Evolutionary conservation across 2,113 vertebrate genomes (phyloP), one percentile per base, ranked within the genome.

Genomic region (Eurystomus gularis): DNA sequence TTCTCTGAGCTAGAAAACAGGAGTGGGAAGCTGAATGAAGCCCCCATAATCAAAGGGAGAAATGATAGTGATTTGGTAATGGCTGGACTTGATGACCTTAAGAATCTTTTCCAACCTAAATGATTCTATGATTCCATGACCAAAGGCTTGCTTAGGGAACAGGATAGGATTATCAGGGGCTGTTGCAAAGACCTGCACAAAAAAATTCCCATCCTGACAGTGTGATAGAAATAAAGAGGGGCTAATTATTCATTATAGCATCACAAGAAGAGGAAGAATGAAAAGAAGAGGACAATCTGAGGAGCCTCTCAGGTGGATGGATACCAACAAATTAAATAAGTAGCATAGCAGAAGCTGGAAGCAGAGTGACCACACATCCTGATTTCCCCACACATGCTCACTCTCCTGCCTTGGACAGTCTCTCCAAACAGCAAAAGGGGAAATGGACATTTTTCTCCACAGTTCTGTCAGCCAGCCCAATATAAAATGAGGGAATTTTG

Each of bases 281-380:
- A 82, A 51, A 14, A n/a, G 33, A 87, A 51, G 17, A 40, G 37
- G 9, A 57, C 31, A 71, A 35, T 13, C 42, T n/a, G 51, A 60
- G 40, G 18, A 72, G 9, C 39, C 31, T 84, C 31, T 55, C 46
- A n/a, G 16, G n/a, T 40, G 25, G 25, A 62, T 2, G 0, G 20
- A 52, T 44, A 54, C 7, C 29, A 64, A n/a, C 23, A 11, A 57
- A 90, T 42, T 33, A 68, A 66, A 40, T 33, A 61, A 26, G 37
- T 8, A 49, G 18, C 4, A 1, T 2, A 85, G 24, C 24, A 78
- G 46, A 66, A 84, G 60, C 29, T 64, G 17, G n/a, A 60, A 54
- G 26, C 13, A 18, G 18, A 88, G 39, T 1, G 1, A 54, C 5
- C 23, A 18, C 40, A 49, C 0, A 0, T 25, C 35, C 54, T 11